These are phyloP conservation scores for Cheilosia vernalis DNA, from an alignment of 2,888 invertebrate genomes.

Conservation along the genomic window DNA sequence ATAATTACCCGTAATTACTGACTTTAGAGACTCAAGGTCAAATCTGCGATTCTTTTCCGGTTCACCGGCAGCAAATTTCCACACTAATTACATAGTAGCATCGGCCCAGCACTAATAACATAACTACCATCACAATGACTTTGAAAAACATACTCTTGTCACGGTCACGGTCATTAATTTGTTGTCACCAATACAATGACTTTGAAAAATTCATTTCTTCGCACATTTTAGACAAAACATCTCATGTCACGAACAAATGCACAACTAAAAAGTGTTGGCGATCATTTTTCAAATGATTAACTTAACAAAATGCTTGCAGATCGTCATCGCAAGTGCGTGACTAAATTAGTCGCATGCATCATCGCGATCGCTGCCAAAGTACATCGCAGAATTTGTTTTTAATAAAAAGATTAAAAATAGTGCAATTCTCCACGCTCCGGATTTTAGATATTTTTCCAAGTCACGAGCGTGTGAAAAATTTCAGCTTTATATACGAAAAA, in stretches of 20 bases:
- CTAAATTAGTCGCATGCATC: constrained; percentile 57
- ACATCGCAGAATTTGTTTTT: background rate
- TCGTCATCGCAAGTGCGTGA: constrained; percentile 57
- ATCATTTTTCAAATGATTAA: constrained; percentile 5
- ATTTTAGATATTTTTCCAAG: constrained; percentile 39
- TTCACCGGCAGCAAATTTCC: too few relatives aligned
- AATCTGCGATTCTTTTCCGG: background rate
- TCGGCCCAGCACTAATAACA: background rate
- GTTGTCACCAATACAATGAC: constrained; percentile 28
- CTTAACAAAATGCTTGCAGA: constrained; percentile 8
- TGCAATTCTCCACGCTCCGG: constrained; percentile 53
- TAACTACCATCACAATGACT: background rate
- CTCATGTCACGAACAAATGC: constrained; percentile 14
- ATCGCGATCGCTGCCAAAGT: constrained; percentile 24
- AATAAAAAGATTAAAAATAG: constrained; percentile 42
- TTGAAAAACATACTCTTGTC: constrained; percentile 16
- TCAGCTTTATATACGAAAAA: constrained; percentile 18
- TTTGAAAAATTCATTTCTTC: constrained; percentile 32
- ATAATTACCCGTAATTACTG: constrained; percentile 4
- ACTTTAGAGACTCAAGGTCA: constrained; percentile 25
- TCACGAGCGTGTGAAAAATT: constrained; percentile 64
- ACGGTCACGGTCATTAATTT: constrained; percentile 56
- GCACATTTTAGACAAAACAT: background rate
- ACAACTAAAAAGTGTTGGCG: background rate
- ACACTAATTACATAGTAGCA: background rate